Evolutionary conservation across 2,888 invertebrate genomes (phyloP), one percentile per base, ranked within the genome.

Genomic region (Limenitis camilla): DNA sequence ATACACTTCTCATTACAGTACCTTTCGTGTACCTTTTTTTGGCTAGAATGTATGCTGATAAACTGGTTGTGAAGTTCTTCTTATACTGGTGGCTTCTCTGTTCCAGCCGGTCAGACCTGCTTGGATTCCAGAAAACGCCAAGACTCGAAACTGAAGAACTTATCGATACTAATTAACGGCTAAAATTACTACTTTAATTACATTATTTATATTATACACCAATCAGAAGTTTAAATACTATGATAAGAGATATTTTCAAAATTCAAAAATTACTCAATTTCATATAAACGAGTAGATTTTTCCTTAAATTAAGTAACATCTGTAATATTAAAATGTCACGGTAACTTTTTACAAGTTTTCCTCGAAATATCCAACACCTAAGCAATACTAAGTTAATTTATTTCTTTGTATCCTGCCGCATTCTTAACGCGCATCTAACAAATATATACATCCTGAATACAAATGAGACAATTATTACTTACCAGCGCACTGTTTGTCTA

Each of bases 61-160:
- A 58, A 58, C 58, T 52, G 58, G 58, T 58, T 58, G 43, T 56
- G 58, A 61, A 59, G 68, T 52, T 61, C 64, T 62, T 59, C 58
- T 67, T 64, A 70, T 53, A 64, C 58, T 67, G 68, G 69, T 59
- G 61, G 62, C 57, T 48, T 54, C 59, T 61, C 59, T 56, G 63
- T 67, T 65, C 65, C 68, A 61, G 74, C 82, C 78, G 81, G 85
- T 85, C 74, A 66, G 71, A 83, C 85, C 61, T 74, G 82, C 77
- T 82, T 69, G 69, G 75, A 73, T 73, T 68, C 79, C 84, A 83
- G 85, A 85, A 83, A 81, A 81, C 80, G 74, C 75, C 61, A 61
- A 74, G 68, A 77, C 72, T 72, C 68, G 76, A 76, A 83, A 82
- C 78, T 74, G 76, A 71, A 72, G 69, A 69, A 70, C 68, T 72